Base-by-base conservation (phyloP, 1,140 invertebrate species). In the Pemphigus obesinymphae region DNA sequence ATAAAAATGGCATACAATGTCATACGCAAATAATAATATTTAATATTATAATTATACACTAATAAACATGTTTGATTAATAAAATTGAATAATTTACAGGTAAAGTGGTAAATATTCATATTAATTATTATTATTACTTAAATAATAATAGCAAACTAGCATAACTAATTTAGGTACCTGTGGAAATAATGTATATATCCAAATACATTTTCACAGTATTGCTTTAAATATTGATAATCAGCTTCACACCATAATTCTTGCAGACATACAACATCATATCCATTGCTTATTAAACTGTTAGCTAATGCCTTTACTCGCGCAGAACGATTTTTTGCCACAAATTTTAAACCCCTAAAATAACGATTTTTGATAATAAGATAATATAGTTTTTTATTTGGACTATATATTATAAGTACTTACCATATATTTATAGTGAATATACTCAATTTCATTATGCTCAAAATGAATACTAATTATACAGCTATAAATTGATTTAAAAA, bases 181-280 rank as follows among this genome's bases (percentile, higher is more conserved):
- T 95, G 93, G 87, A 98, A 98, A 86, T 98, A 98, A 89, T 98
- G 95, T 1, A 92, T 91, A 89, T 93, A 93, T 11, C 94, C 95
- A 66, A 97, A 87, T n/a, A 88, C 87, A 82, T 85, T 86, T 55
- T 89, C 86, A 2, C 91, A 88, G 85, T 89, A 90, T 1, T 91
- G 86, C 83, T 90, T 91, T 29, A 96, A 90, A 83, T 88, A 88
- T 83, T 93, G 87, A 87, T 91, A 97, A 87, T 97, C 95, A 63
- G 89, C 86, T 83, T 92, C 89, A 80, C 90, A 90, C 96, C 96
- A 98, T 20, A 98, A 91, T 90, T 98, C 97, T 90, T 98, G 96
- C 17, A 99, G 88, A 82, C 96, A 95, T 2, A 97, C 93, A 85
- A 98, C 90, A 87, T 97, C 95, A 88, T 95, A 95, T 26, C 90